Evolutionary conservation across 2,113 vertebrate genomes (phyloP).

Genomic region (Oenanthe oenanthe): DNA sequence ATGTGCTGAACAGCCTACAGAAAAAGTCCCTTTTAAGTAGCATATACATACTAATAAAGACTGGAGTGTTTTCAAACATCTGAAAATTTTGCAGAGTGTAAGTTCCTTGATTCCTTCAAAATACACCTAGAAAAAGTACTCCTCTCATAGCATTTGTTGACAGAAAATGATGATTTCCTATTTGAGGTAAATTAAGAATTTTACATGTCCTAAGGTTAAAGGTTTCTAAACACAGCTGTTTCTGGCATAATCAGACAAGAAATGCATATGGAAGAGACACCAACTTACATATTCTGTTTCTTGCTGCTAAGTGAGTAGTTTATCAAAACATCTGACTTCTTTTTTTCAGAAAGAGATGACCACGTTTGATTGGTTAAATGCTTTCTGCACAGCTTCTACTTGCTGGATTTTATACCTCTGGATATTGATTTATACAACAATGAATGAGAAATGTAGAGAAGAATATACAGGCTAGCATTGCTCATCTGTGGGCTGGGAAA

Average conservation of each 20-base stretch:
- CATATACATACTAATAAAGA: not conserved
- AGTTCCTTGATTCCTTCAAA: not conserved
- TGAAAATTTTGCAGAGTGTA: not conserved
- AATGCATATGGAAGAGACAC: not conserved
- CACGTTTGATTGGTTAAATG: not conserved
- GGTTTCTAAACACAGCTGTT: not conserved
- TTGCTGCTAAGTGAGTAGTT: not conserved
- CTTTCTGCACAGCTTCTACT: not conserved
- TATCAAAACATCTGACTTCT: not conserved
- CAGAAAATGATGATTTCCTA: not conserved
- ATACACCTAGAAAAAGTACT: not conserved
- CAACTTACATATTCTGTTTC: not conserved
- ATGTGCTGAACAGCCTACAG: not conserved
- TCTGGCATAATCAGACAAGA: not conserved
- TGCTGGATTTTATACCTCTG: not conserved
- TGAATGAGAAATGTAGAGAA: not conserved
- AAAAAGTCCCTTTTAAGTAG: not conserved
- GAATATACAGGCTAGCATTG: not conserved
- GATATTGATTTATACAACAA: not conserved
- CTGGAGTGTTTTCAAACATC: not conserved
- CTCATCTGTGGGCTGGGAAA: not conserved
- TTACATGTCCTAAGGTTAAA: not conserved
- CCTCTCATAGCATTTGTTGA: not conserved
- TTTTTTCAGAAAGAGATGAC: not conserved
- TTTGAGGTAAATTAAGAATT: not conserved